phyloP scores from a whole-genome alignment of 92 coral and sea anemone genomes.

The Siderastrea siderea region DNA sequence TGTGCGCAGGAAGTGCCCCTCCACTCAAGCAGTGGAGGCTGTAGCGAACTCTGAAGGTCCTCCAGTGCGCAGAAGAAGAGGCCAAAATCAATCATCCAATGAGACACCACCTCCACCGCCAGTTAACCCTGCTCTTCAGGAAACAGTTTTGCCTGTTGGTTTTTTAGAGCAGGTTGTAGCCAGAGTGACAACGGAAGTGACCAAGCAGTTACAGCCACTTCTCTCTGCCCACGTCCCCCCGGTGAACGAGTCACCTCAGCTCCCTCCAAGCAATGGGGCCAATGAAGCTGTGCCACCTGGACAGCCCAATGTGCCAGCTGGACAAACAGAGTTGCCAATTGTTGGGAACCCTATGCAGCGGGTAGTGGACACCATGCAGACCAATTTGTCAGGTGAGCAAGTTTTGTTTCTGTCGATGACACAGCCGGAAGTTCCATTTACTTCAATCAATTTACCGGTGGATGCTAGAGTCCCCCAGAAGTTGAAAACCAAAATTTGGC shows the following conservation, averaged over 20 bases:
- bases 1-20: too few relatives aligned
- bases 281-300: background rate
- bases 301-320: background rate
- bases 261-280: background rate
- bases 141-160: constrained; percentile 12
- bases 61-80: too few relatives aligned
- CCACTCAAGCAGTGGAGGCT: too few relatives aligned
- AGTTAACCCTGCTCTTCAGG: background rate
- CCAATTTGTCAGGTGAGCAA: constrained; percentile 16
- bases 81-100: background rate
- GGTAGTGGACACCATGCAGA: background rate
- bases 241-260: constrained; percentile 5
- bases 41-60: too few relatives aligned
- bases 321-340: background rate
- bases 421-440: constrained; percentile 6
- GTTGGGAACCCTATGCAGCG: background rate
- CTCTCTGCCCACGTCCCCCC: constrained; percentile 3
- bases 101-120: background rate
- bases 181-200: constrained; percentile 16
- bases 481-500: background rate
- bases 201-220: constrained; percentile 35
- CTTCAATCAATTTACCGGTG: constrained; percentile 30
- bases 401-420: background rate
- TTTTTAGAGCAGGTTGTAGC: constrained; percentile 8
- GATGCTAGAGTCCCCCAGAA: constrained; percentile 49